Conservation (phyloP, 1,140 invertebrate genomes). For the Bathynomus jamesi region DNA sequence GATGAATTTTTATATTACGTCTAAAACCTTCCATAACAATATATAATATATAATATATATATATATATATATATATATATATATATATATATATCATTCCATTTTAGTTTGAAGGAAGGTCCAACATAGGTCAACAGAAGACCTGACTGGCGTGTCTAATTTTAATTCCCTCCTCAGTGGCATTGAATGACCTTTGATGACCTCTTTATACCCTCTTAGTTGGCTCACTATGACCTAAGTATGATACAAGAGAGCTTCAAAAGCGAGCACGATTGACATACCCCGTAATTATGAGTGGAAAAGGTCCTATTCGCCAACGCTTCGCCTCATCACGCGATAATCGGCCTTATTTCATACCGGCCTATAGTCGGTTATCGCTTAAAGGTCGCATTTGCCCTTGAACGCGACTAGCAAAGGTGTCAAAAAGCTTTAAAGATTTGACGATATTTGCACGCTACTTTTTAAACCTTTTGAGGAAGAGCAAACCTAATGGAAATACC, state of each 20-base stretch:
- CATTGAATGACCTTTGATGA: neutral
- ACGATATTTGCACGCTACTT: neutral
- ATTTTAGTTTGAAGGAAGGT: too few species aligned
- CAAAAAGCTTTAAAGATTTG: neutral
- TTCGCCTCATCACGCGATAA: neutral
- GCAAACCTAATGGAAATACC: neutral
- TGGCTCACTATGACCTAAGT: neutral
- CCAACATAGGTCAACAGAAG: neutral
- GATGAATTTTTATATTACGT: too few species aligned
- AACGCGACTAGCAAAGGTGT: too few species aligned
- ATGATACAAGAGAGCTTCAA: neutral
- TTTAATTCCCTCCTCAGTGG: neutral
- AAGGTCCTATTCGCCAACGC: neutral
- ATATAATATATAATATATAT: too few species aligned
- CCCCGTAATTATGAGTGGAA: neutral
- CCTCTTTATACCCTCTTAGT: neutral
- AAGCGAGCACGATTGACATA: neutral
- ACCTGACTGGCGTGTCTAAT: neutral
- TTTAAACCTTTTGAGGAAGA: neutral
- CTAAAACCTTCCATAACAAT: too few species aligned
- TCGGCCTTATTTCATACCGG: neutral
- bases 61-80: too few species aligned
- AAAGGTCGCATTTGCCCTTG: neutral
- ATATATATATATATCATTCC: too few species aligned
- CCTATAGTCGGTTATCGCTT: neutral